Base-by-base conservation (phyloP, 1,140 invertebrate genomes). In the Pseudomyrmex concolor region DNA sequence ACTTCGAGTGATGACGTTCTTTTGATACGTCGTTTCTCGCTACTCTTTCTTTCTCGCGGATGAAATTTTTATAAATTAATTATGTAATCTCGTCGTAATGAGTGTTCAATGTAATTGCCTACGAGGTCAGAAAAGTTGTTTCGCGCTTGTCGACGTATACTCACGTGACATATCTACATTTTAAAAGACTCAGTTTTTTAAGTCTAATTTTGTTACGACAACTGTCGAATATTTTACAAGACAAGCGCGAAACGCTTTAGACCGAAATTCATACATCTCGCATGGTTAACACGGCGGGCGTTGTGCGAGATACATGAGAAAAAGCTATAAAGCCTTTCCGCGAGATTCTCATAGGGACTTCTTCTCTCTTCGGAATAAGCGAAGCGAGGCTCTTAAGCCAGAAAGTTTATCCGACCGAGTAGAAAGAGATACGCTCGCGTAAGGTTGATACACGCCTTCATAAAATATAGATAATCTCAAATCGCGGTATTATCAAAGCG, bases 401-500 rank as follows among this genome's bases (percentile, higher is more conserved):
- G 83, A 88, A 89, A 89, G 86, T 89, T 88, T 88, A 89, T 87
- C 84, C 78, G 66, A 55, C 64, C 68, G 74, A 88, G 84, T 83
- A 84, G 83, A 34, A 34, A 64, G 82, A 82, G 43, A 55, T 66
- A 77, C 83, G 22, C 43, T 48, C 62, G 68, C 86, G 59, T 50
- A 43, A 54, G 22, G 76, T 63, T 77, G 68, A 80, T 77, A 73
- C 67, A 85, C 84, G 74, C 67, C 50, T 51, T 71, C 55, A 15
- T 43, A 54, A 76, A 89, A 89, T 88, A 88, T 89, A 86, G 83
- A 87, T 77, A 72, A 86, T 66, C 78, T 73, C 83, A 85, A 89
- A 88, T 89, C 78, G 70, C 19, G 7, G 70, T 76, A 22, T 60
- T 81, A 15, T 54, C 17, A 57, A 51, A 62, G 73, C 55, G 70